These are phyloP conservation scores for Nanorana parkeri DNA, from an alignment of 2,113 vertebrate genomes.

Conservation along the genomic window DNA sequence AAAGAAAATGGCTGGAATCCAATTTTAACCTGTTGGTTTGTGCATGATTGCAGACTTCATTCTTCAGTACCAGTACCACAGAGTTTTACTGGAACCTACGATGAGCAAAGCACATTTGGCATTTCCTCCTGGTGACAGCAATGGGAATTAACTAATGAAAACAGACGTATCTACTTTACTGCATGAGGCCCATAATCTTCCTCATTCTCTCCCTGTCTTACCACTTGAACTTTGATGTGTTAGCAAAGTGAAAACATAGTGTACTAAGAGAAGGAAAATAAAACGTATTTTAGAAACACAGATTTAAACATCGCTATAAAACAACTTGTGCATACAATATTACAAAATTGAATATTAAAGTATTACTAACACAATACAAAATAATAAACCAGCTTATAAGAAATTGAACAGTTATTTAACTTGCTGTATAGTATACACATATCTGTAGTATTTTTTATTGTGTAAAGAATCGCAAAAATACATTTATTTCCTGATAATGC, in stretches of 20 bases:
- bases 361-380: too few relatives aligned
- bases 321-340: too few relatives aligned
- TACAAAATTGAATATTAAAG: too few relatives aligned
- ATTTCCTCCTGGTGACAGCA: constrained; percentile 36
- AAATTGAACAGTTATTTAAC: too few relatives aligned
- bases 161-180: constrained; percentile 43
- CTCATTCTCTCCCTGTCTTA: constrained; percentile 38
- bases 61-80: constrained; percentile 1
- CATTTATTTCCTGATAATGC: too few relatives aligned
- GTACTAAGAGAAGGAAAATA: constrained; percentile 19
- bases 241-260: constrained; percentile 28
- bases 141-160: constrained; percentile 46
- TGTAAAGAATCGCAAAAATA: too few relatives aligned
- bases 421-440: too few relatives aligned
- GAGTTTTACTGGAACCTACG: constrained; percentile 11
- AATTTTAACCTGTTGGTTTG: too few relatives aligned
- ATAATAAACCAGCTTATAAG: too few relatives aligned
- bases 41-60: background rate
- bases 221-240: constrained; percentile 28
- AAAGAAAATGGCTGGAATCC: too few relatives aligned
- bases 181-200: constrained; percentile 36
- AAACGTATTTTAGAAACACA: background rate
- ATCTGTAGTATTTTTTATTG: too few relatives aligned
- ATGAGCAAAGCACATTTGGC: constrained; percentile 25
- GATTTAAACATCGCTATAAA: too few relatives aligned